These are phyloP conservation scores for Chymomyza caudatula DNA, from an alignment of 2,888 invertebrate genomes.

Conservation along the genomic window DNA sequence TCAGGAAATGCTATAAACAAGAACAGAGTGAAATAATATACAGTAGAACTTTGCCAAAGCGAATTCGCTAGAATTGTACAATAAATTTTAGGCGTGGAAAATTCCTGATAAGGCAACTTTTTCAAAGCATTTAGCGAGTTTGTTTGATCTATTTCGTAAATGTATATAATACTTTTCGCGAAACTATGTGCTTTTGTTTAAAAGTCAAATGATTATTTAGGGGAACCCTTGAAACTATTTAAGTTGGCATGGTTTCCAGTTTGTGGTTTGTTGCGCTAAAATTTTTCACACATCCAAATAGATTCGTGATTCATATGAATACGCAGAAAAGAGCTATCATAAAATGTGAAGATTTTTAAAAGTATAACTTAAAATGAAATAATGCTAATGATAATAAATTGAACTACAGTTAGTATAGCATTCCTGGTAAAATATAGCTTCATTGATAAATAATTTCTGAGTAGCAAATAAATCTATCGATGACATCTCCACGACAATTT, in stretches of 20 bases:
- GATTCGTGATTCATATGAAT: too few relatives aligned
- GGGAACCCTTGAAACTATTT: neutral
- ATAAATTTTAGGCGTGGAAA: neutral
- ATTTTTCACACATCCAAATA: too few relatives aligned
- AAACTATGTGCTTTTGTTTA: neutral
- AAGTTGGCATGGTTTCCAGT: neutral
- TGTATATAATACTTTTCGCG: neutral
- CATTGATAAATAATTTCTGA: too few relatives aligned
- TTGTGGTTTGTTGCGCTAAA: too few relatives aligned
- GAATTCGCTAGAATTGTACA: neutral
- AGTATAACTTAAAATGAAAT: too few relatives aligned
- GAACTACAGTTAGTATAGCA: too few relatives aligned
- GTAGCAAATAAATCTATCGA: too few relatives aligned
- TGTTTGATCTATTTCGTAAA: neutral
- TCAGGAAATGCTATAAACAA: neutral
- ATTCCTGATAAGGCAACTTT: neutral
- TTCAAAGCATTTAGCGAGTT: neutral
- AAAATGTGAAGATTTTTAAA: too few relatives aligned
- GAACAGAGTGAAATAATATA: neutral
- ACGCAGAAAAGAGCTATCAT: too few relatives aligned
- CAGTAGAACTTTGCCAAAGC: neutral
- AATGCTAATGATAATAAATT: too few relatives aligned
- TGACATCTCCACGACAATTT: too few relatives aligned
- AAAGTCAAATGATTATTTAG: neutral
- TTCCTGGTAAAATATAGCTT: too few relatives aligned